phyloP scores from a whole-genome alignment of 2,797 vertebrate species.

The Forpus xanthops region DNA sequence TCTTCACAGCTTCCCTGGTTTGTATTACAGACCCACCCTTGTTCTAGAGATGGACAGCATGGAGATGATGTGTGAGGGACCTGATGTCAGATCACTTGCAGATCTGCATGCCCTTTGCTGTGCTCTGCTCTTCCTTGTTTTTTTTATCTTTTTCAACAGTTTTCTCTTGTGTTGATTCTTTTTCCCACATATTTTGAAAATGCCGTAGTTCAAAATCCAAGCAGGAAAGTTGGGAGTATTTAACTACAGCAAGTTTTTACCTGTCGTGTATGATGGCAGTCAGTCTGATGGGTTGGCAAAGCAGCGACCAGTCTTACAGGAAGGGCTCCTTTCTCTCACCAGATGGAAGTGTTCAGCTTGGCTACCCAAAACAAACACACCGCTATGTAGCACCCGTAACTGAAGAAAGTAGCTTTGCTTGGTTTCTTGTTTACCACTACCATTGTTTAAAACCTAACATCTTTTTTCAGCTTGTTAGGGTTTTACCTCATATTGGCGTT shows the following conservation, averaged over 20 bases:
- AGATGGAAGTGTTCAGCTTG: neutral
- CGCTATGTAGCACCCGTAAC: neutral
- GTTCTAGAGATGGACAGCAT: neutral
- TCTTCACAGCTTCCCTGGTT: neutral
- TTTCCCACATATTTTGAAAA: neutral
- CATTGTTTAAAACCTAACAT: neutral
- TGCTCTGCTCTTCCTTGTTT: neutral
- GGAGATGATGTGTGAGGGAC: neutral
- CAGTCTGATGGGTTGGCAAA: neutral
- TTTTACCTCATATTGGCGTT: neutral
- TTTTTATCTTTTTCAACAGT: neutral
- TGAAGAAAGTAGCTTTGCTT: neutral
- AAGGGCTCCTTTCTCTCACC: neutral
- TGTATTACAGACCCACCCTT: neutral
- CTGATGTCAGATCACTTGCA: neutral
- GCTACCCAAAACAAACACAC: fast-evolving
- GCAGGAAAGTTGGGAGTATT: neutral
- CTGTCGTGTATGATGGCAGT: neutral
- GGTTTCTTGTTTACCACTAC: neutral
- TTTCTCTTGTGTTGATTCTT: neutral
- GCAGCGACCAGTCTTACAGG: neutral
- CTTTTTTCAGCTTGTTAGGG: neutral
- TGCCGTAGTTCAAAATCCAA: neutral
- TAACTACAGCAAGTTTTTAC: neutral
- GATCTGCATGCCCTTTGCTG: neutral